Evolutionary conservation across 23 tunicate species (phyloP).

Genomic region (Ciona savignyi): DNA sequence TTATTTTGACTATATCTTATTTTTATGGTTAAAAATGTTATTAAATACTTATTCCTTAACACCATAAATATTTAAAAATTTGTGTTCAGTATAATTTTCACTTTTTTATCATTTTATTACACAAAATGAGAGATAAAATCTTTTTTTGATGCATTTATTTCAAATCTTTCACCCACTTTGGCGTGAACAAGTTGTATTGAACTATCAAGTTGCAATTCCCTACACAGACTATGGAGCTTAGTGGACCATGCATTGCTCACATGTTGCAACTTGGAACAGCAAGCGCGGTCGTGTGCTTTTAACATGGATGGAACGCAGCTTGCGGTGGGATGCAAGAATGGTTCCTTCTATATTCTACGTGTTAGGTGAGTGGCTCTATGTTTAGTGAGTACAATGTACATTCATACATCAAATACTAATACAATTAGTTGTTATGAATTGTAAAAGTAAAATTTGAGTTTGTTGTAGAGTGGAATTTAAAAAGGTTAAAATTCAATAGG

Average conservation of each 20-base stretch:
- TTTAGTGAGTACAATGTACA: not conserved
- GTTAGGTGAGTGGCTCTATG: conserved; percentile 24
- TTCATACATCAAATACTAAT: not conserved
- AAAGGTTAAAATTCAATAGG: too few species aligned
- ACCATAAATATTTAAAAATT: too few species aligned
- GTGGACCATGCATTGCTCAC: conserved; percentile 57
- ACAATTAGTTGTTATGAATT: not conserved
- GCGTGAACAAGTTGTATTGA: too few species aligned
- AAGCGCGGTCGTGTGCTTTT: conserved; percentile 85
- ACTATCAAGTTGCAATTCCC: too few species aligned
- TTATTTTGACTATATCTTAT: not conserved
- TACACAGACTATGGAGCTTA: conserved; percentile 74
- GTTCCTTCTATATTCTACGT: conserved; percentile 56
- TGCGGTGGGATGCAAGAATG: conserved; percentile 94
- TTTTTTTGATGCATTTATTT: too few species aligned
- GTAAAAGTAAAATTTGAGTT: not conserved
- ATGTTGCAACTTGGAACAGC: conserved; percentile 54
- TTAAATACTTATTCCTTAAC: too few species aligned
- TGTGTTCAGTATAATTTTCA: too few species aligned
- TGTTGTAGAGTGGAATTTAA: not conserved
- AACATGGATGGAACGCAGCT: conserved; percentile 56
- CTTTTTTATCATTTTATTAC: too few species aligned
- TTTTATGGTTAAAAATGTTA: too few species aligned
- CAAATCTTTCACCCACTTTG: too few species aligned
- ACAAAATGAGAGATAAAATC: too few species aligned